These are phyloP conservation scores for Resseliella maxima DNA, from an alignment of 2,888 invertebrate genomes.

Conservation along the genomic window DNA sequence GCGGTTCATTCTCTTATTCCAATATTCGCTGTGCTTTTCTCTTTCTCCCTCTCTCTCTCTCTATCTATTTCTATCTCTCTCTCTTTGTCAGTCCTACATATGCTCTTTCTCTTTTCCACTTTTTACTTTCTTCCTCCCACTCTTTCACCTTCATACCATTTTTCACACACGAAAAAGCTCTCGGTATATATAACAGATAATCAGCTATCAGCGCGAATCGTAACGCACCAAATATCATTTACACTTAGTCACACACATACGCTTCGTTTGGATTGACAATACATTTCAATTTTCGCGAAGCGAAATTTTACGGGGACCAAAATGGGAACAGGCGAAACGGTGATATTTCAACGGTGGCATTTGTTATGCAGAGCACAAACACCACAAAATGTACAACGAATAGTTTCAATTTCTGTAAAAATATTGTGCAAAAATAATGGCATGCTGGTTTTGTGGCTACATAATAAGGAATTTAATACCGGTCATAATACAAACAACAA, in stretches of 20 bases:
- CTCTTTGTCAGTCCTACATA: too few species aligned
- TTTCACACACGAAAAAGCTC: background rate
- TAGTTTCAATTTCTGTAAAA: background rate
- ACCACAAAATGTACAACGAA: background rate
- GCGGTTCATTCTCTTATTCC: background rate
- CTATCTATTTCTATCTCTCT: too few species aligned
- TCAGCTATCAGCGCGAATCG: background rate
- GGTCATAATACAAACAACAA: background rate
- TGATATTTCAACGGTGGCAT: too few species aligned
- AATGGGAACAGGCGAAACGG: background rate
- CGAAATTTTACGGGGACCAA: background rate
- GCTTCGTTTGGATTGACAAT: background rate
- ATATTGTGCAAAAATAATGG: constrained; percentile 29
- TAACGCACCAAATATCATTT: background rate
- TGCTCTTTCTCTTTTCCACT: too few species aligned
- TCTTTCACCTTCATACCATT: background rate
- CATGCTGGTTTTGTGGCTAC: constrained; percentile 22
- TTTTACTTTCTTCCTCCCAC: too few species aligned
- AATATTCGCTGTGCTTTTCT: too few species aligned
- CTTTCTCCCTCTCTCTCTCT: too few species aligned
- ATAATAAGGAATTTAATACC: constrained; percentile 44
- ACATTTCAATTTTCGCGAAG: constrained; percentile 3
- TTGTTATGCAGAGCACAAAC: background rate
- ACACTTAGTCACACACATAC: background rate
- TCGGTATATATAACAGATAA: background rate